Evolutionary conservation across 2,113 vertebrate species (phyloP), one percentile per base, ranked within the genome.

Genomic region (Lophura nycthemera): DNA sequence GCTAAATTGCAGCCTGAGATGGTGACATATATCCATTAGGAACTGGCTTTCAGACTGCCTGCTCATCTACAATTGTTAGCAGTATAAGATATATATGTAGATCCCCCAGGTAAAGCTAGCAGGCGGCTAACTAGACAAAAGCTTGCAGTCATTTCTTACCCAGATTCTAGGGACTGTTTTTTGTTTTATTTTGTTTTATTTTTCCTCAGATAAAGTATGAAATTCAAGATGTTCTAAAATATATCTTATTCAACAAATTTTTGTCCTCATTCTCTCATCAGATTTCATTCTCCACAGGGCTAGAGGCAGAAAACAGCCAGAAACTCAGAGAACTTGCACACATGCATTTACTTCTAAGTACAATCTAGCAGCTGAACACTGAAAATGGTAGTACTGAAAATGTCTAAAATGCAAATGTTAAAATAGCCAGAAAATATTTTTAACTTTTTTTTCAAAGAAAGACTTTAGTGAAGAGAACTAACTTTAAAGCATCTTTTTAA

Each of bases 221-320:
- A 75, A 66, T 54, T 61, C 17, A 59, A 89, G 90, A 48, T 10
- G 43, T 57, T 71, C 69, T 80, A 57, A 90, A 93, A 74, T 15
- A 8, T 13, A 48, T 36, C 63, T 81, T 57, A 40, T 29, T 69
- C n/a, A 65, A 78, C 71, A 61, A 40, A 47, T 82, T 76, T 78
- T 47, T 42, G 18, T 50, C 61, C 70, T 78, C 8, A 0, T 92
- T 82, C 86, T 63, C 54, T 40, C 83, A 30, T 71, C 10, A 24
- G 19, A 75, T 87, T 82, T 93, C 42, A 76, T 76, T 87, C 74
- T 83, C 66, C 63, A 27, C 2, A 3, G 29, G 92, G 30, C 52
- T 38, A 69, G 59, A 42, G 92, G 72, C 38, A 69, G 36, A 91
- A 89, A 86, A 59, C 83, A 95, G 80, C 80, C 86, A 92, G 34